phyloP scores from a whole-genome alignment of 2,113 vertebrate species.

The Plotosus lineatus region DNA sequence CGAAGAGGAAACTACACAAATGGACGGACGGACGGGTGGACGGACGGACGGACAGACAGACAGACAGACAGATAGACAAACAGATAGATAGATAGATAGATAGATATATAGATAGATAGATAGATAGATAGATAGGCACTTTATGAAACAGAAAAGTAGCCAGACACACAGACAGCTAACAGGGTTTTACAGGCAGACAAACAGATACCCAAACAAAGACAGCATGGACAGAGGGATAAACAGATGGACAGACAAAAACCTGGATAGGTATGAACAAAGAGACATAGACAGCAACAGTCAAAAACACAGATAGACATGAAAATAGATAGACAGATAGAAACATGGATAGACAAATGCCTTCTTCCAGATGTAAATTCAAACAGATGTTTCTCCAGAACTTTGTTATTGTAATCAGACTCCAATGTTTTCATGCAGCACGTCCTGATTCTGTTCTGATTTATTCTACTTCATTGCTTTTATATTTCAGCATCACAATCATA shows the following conservation, averaged over 20 bases:
- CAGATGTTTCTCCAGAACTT: neutral
- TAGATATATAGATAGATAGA: neutral
- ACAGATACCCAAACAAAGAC: neutral
- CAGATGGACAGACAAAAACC: neutral
- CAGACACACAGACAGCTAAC: neutral
- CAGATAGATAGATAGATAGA: neutral
- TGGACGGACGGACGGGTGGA: neutral
- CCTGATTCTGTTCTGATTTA: neutral
- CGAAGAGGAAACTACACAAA: fast-evolving
- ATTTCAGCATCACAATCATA: too few relatives aligned
- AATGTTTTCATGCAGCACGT: neutral
- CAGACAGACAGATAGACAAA: neutral
- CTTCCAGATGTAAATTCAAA: neutral
- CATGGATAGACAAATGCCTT: neutral
- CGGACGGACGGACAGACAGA: neutral
- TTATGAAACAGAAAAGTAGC: neutral
- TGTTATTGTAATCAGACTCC: neutral
- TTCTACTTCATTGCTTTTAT: neutral
- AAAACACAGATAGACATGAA: neutral
- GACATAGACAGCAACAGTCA: neutral
- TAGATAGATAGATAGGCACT: neutral
- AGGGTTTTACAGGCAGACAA: neutral
- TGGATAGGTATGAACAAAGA: too few relatives aligned
- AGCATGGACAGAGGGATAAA: neutral
- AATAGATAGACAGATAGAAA: neutral